These are phyloP conservation scores for Hippopotamyrus pictus DNA, from an alignment of 2,797 vertebrate species.

Conservation along the genomic window DNA sequence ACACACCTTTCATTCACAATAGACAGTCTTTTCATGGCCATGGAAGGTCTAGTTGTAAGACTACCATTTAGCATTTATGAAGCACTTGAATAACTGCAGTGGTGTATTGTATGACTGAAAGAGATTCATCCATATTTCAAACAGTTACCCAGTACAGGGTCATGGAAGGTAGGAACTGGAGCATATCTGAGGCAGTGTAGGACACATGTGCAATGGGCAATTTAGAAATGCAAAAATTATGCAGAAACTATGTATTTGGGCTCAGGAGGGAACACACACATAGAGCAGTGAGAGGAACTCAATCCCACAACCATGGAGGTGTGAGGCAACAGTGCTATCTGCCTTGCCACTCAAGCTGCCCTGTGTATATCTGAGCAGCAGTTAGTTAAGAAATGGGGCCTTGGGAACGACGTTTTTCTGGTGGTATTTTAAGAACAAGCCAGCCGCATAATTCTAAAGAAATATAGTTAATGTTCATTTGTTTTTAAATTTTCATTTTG, in stretches of 20 bases:
- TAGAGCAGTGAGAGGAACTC: background rate
- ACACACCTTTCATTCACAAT: background rate
- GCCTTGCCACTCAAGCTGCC: background rate
- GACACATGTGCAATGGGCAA: background rate
- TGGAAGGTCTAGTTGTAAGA: conserved; percentile 3
- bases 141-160: background rate
- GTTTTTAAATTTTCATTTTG: background rate
- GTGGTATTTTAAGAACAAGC: background rate
- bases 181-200: background rate
- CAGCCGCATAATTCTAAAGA: background rate
- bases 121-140: background rate
- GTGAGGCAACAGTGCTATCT: background rate
- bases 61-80: background rate
- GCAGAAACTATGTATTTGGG: background rate
- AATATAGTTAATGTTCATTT: background rate
- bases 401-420: background rate
- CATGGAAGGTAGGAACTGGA: background rate
- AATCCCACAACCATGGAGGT: background rate
- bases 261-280: background rate
- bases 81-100: background rate
- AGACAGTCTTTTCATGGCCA: background rate
- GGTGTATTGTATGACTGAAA: background rate
- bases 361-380: background rate
- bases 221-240: background rate
- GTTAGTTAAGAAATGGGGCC: background rate